phyloP scores from a whole-genome alignment of 1,140 invertebrate genomes.

The Coenobita brevimanus region DNA sequence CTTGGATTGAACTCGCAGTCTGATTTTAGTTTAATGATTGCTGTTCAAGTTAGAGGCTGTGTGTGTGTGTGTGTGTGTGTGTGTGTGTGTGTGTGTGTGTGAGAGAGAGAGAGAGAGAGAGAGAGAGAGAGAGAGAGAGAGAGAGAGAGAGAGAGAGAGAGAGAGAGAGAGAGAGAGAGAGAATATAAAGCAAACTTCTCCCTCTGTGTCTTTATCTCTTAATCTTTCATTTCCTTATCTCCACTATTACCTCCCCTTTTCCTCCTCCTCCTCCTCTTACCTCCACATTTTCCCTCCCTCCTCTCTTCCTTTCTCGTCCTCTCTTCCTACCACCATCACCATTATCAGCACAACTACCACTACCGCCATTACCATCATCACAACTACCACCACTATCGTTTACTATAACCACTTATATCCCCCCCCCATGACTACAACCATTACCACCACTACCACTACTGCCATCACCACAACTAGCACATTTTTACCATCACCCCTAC shows the following conservation, averaged over 20 bases:
- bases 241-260: no score
- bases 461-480: no score
- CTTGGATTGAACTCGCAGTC: no score
- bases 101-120: background rate
- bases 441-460: no score
- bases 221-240: no score
- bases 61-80: conserved; percentile 1
- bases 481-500: no score
- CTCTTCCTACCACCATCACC: no score
- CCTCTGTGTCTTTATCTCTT: background rate
- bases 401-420: no score
- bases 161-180: background rate
- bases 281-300: background rate
- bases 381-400: background rate
- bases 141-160: background rate
- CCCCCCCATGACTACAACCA: no score
- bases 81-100: background rate
- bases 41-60: background rate
- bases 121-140: background rate
- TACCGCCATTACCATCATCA: background rate
- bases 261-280: background rate
- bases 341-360: background rate
- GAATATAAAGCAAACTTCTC: no score
- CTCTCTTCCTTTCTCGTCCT: background rate
- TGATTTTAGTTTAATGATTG: no score